Base-by-base conservation (phyloP, 2,797 vertebrate species). In the Salarias fasciatus region DNA sequence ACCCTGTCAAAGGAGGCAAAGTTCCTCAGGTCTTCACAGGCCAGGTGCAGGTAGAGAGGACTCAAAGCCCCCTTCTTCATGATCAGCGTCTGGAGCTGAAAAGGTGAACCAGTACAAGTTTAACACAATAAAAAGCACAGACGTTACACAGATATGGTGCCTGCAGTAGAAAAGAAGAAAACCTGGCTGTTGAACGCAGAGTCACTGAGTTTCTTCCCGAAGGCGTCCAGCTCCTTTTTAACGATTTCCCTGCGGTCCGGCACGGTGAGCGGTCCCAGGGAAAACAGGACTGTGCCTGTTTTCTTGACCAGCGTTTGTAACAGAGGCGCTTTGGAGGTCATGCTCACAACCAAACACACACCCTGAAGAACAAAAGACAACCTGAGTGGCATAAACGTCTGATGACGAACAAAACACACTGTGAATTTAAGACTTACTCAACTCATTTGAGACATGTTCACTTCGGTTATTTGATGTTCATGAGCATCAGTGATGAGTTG, bases 111-210 rank as follows among this genome's bases (percentile, higher is more conserved):
- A 48, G 0, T 4, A 45, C 0, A 1, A 48, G 56, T 45, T 1
- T 24, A 49, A 51, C 13, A 31, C 18, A 18, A 9, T 13, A 18
- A 63, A 6, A 12, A 36, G 1, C 1, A 41, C 8, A 40, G n/a
- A 58, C 45, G 4, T 46, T 51, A 18, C 12, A 2, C 9, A 35
- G 14, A 15, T 9, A 6, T 36, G 2, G 47, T 10, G 15, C 56
- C 53, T 35, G 33, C 1, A 35, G 29, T 1, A 1, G 1, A 51
- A 29, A 1, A 35, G 12, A 4, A 78, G 6, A 50, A 18, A 58
- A 94, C 95, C 94, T 96, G 96, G 84, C 96, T 97, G 84, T 96
- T 97, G 75, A 96, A 97, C 0, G 94, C 91, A 5, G 94, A 92
- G 64, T 96, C 93, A 1, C 95, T 95, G 78, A 96, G 92, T 59